Base-by-base conservation (phyloP, 2,797 vertebrate species). In the Nannoperca australis region DNA sequence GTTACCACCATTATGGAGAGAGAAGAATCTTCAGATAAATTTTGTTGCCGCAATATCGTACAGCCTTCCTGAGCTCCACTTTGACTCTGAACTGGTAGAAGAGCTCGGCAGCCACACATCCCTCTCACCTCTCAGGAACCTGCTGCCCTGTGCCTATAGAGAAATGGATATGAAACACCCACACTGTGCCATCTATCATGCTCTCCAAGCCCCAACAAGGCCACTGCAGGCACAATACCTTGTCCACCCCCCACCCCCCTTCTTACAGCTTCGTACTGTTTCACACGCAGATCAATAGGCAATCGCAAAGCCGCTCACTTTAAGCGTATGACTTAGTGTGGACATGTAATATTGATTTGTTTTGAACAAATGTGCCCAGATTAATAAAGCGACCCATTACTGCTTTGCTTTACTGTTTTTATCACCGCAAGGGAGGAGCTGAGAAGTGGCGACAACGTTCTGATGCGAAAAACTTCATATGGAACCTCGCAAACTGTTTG, bases 331-430 rank as follows among this genome's bases (percentile, higher is more conserved):
- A 93, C 89, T 91, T 88, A 88, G 87, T 88, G 85, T 83, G 90
- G 88, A 91, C 90, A 91, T 93, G 91, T 88, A 76, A 70, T 90
- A 93, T 93, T 80, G 91, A 93, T 91, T 89, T 92, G 84, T 89
- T 92, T 90, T 90, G 90, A 89, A 87, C 90, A 92, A 93, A 92
- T 88, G 87, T 85, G 80, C 70, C 82, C 71, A 89, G 86, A 92
- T 92, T 92, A 92, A 92, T 91, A 85, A 88, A 86, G 81, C 70
- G 78, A 73, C 63, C 79, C 55, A 88, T 84, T 84, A 76, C 66
- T 32, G 74, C 60, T 73, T 80, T 63, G 66, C 50, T 84, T 78
- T 50, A 50, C 36, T 71, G 65, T 82, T 84, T 54, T 71, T 54
- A 47, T 59, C 79, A 70, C 62, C 63, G 6, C 3, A n/a, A 7